A percentile compares a stretch with the other conserved stretches of the same genome.
These are phyloP conservation scores for Ceratina japonica DNA, from an alignment of 1,140 invertebrate genomes.

Conservation along the genomic window DNA sequence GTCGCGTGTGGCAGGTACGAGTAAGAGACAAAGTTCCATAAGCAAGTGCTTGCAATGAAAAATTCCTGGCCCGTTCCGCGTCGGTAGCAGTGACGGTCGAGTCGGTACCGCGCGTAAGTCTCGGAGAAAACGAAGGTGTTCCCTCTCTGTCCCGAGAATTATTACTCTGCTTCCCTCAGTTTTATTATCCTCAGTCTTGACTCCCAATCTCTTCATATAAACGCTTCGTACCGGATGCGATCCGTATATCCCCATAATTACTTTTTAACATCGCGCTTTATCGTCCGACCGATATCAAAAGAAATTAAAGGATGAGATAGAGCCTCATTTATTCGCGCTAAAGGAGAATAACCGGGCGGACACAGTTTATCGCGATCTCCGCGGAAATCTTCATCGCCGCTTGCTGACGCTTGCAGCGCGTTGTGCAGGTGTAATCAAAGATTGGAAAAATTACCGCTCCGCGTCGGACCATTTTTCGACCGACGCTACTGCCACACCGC, in stretches of 20 bases:
- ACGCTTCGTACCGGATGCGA: conserved; percentile 14
- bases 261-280: conserved; percentile 34
- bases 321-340: not conserved
- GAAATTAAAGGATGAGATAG: conserved; percentile 7
- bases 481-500: not conserved
- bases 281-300: not conserved
- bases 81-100: conserved; percentile 6
- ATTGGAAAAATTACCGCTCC: conserved; percentile 5
- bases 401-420: not conserved
- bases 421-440: not conserved
- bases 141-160: conserved; percentile 27
- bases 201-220: conserved; percentile 53
- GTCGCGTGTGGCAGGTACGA: not conserved
- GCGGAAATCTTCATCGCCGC: not conserved
- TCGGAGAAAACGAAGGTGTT: conserved; percentile 4
- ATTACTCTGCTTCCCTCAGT: conserved; percentile 31
- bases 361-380: conserved; percentile 3
- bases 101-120: no score
- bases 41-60: not conserved
- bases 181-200: conserved; percentile 55
- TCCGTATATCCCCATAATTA: conserved; percentile 50
- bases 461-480: not conserved
- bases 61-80: conserved; percentile 4
- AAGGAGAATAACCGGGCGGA: conserved; percentile 4
- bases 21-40: conserved; percentile 1